phyloP scores from a whole-genome alignment of 2,113 vertebrate species.

The Henicopernis longicauda region DNA sequence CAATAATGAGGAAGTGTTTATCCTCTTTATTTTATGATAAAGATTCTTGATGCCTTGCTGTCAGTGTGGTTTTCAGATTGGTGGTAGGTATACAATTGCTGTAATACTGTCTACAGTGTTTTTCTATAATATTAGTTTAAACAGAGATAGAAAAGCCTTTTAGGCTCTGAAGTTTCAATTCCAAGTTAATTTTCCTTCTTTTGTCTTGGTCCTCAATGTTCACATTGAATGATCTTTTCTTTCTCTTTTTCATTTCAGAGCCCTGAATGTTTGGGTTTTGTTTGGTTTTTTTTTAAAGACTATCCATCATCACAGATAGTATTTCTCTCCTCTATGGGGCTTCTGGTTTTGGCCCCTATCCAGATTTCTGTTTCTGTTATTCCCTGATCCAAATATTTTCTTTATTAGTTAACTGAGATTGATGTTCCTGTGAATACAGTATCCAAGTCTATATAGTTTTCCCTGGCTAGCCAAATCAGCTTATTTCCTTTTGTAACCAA shows the following conservation, averaged over 20 bases:
- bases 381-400: not conserved
- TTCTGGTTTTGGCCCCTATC: not conserved
- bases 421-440: not conserved
- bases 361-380: not conserved
- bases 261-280: not conserved
- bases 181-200: not conserved
- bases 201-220: not conserved
- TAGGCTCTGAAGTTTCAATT: not conserved
- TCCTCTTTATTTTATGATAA: not conserved
- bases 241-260: not conserved
- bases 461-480: not conserved
- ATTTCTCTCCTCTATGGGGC: not conserved
- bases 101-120: not conserved
- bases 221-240: not conserved
- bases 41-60: not conserved
- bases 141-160: not conserved
- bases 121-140: not conserved
- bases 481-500: not conserved
- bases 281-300: accelerated
- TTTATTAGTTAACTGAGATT: not conserved
- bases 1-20: not conserved
- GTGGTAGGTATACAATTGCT: not conserved
- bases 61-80: not conserved
- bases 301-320: not conserved
- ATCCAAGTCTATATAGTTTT: not conserved